These are phyloP conservation scores for Chelidonichthys spinosus DNA, from an alignment of 2,797 vertebrate species.

Conservation along the genomic window DNA sequence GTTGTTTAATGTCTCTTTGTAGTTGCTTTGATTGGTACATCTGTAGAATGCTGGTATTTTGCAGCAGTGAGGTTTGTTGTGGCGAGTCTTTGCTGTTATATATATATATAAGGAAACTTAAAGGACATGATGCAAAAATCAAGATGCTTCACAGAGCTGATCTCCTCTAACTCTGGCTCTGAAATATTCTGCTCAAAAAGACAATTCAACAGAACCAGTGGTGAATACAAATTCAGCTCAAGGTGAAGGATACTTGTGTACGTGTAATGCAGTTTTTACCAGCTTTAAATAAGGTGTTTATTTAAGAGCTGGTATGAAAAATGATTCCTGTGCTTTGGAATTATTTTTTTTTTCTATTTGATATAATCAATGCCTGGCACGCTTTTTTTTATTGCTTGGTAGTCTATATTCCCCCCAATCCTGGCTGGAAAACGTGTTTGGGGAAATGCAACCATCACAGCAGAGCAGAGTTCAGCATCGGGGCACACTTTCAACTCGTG, in stretches of 20 bases:
- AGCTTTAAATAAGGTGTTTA: constrained; percentile 29
- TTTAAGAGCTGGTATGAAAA: constrained; percentile 5
- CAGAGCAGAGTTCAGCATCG: constrained; percentile 58
- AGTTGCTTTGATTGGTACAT: not conserved
- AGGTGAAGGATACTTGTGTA: constrained; percentile 30
- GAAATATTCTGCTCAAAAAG: constrained; percentile 17
- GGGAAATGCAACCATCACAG: constrained; percentile 40
- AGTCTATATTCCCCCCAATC: constrained; percentile 32
- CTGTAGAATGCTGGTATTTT: not conserved
- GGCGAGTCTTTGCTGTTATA: constrained; percentile 19
- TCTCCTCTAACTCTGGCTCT: constrained; percentile 7
- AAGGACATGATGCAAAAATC: constrained; percentile 20
- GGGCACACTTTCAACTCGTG: constrained; percentile 58
- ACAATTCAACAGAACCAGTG: constrained; percentile 16
- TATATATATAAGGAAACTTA: constrained; percentile 48
- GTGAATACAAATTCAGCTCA: constrained; percentile 31
- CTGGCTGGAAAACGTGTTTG: constrained; percentile 40
- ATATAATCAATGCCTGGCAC: constrained; percentile 35
- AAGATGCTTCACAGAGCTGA: constrained; percentile 16
- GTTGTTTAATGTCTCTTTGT: not conserved
- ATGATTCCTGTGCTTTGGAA: constrained; percentile 11
- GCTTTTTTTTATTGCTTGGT: constrained; percentile 15
- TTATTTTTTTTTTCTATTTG: constrained; percentile 30
- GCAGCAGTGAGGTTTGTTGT: constrained; percentile 26
- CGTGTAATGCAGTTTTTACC: constrained; percentile 8